These are phyloP conservation scores for Indicator maculatus DNA, from an alignment of 2,113 vertebrate species.

Conservation along the genomic window DNA sequence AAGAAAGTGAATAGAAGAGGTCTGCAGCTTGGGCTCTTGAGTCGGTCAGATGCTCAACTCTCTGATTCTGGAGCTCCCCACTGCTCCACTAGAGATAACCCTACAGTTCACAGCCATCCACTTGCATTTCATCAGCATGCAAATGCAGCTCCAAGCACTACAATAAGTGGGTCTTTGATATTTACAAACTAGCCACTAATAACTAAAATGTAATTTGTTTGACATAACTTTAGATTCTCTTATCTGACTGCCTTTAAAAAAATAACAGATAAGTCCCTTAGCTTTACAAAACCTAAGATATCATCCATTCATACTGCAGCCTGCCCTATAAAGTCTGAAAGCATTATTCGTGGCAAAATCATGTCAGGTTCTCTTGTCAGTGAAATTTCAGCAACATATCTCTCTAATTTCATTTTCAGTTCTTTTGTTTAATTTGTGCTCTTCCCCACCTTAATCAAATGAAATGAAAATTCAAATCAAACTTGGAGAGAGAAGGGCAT, in stretches of 20 bases:
- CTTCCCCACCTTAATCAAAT: conserved; percentile 59
- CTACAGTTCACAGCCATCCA: conserved; percentile 93
- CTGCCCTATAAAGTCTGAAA: conserved; percentile 71
- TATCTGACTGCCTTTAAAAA: conserved; percentile 77
- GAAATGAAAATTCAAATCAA: conserved; percentile 66
- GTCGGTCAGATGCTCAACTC: conserved; percentile 88
- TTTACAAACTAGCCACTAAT: conserved; percentile 99
- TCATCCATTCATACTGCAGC: conserved; percentile 54
- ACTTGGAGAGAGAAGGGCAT: conserved; percentile 16
- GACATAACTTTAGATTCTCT: conserved; percentile 93
- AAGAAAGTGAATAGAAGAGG: conserved; percentile 99
- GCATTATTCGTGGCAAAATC: conserved; percentile 65
- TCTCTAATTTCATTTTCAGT: conserved; percentile 62
- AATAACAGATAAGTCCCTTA: conserved; percentile 63
- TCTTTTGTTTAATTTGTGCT: conserved; percentile 72
- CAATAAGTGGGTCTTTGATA: conserved; percentile 97
- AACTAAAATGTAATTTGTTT: conserved; percentile 95
- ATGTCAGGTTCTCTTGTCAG: conserved; percentile 50
- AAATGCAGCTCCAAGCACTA: conserved; percentile 91
- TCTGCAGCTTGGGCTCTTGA: conserved; percentile 97
- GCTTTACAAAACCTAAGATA: conserved; percentile 70
- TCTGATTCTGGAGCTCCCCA: conserved; percentile 90
- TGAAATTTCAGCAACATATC: conserved; percentile 38
- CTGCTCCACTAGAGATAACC: conserved; percentile 98
- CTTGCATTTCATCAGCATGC: conserved; percentile 99